Evolutionary conservation across 2,888 invertebrate genomes (phyloP), one percentile per base, ranked within the genome.

Genomic region (Drosophila neonasuta): DNA sequence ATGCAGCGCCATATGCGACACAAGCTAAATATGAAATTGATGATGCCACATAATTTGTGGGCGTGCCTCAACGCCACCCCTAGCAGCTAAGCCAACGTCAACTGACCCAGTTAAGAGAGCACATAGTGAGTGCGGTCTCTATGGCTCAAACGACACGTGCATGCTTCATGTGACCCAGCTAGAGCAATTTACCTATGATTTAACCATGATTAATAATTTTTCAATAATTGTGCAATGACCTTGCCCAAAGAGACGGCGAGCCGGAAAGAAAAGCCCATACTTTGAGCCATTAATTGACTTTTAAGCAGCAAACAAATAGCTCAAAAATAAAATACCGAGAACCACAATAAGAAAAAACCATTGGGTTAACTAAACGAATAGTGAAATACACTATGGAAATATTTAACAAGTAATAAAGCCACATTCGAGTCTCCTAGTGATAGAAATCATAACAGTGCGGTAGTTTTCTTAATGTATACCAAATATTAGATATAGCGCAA

Each of bases 241-340:
- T 78, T 78, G 80, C 59, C 74, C 64, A 65, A 20, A 42, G 77
- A 72, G 70, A 73, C 76, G 73, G 79, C 13, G 17, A 56, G 71
- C 79, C 77, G 80, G 78, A 79, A 79, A 74, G 59, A 68, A 70
- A 74, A 77, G 60, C 57, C 62, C 74, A 71, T 74, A 60, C 42
- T 63, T 59, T 61, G 49, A 64, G 49, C 50, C 52, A 78, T 83
- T 86, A 82, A 82, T 82, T 83, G 79, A 70, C 66, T 76, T 80
- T 80, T 72, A 76, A 86, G 70, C 80, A 78, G 73, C 62, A 24
- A 42, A 49, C 69, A 76, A 77, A 77, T 64, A 50, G 65, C 34
- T 54, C 46, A 65, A 60, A 56, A 60, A 42, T 34, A 24, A 60
- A 48, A 56, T 6, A 48, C 34, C 54, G 30, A 69, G 65, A 67